phyloP scores from a whole-genome alignment of 2,888 invertebrate species.

The Tenodera sinensis region DNA sequence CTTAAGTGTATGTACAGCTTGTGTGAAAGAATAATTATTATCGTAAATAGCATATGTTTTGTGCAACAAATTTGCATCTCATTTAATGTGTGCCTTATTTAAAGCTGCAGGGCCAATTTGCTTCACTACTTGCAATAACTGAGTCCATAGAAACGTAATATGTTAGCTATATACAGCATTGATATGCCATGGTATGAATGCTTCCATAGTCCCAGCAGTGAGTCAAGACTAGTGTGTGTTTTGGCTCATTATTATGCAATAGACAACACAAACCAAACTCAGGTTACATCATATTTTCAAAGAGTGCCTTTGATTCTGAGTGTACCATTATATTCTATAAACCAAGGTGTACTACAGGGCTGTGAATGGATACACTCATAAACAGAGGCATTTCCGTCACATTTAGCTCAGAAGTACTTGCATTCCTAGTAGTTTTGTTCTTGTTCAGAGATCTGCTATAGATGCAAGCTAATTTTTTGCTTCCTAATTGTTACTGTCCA shows the following conservation, averaged over 20 bases:
- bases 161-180: neutral
- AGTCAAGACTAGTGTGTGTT: neutral
- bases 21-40: no score
- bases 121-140: no score
- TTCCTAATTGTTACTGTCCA: neutral
- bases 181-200: neutral
- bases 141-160: no score
- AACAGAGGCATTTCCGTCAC: neutral
- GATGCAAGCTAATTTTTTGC: neutral
- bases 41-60: no score
- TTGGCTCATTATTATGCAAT: neutral
- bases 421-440: neutral
- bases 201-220: neutral
- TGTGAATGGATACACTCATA: neutral
- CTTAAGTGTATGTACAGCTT: no score
- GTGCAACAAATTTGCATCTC: no score
- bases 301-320: neutral
- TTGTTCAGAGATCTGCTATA: neutral
- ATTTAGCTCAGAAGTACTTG: neutral
- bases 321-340: neutral
- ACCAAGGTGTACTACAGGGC: neutral
- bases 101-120: no score
- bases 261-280: neutral
- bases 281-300: neutral
- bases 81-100: no score